Conservation (phyloP, 2,888 invertebrate genomes). For the Drosophila paucipuncta region DNA sequence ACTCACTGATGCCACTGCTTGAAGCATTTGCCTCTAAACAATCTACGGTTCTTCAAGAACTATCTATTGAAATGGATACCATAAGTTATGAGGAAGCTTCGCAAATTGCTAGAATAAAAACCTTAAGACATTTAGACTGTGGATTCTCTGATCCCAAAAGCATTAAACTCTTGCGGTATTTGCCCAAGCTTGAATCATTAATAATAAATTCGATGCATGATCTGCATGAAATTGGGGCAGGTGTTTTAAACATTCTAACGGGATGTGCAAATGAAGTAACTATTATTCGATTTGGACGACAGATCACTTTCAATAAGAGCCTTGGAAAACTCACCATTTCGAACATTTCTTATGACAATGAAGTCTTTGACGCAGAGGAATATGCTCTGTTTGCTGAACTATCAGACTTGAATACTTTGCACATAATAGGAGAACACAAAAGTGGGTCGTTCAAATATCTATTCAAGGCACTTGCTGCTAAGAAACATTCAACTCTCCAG, state of each 20-base stretch:
- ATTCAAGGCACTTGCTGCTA: slow-evolving; percentile 1
- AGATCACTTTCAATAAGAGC: neutral
- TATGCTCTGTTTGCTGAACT: neutral
- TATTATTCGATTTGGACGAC: neutral
- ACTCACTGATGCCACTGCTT: neutral
- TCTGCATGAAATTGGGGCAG: neutral
- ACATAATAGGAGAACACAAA: slow-evolving; percentile 3
- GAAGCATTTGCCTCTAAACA: neutral
- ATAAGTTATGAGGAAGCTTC: neutral
- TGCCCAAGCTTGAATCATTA: neutral
- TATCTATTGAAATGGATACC: neutral
- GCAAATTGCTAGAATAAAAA: neutral
- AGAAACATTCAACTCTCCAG: neutral
- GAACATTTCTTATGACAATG: neutral
- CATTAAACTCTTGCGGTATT: neutral
- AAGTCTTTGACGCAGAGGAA: neutral
- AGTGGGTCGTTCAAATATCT: slow-evolving; percentile 1
- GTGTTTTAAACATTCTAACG: neutral
- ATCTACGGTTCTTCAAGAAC: neutral
- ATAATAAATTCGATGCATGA: neutral
- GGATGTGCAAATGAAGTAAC: neutral
- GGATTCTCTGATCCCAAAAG: neutral
- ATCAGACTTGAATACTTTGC: neutral
- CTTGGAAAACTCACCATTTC: neutral
- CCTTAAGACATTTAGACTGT: neutral